These are phyloP conservation scores for Schizotus pectinicornis DNA, from an alignment of 2,888 invertebrate species.

Conservation along the genomic window DNA sequence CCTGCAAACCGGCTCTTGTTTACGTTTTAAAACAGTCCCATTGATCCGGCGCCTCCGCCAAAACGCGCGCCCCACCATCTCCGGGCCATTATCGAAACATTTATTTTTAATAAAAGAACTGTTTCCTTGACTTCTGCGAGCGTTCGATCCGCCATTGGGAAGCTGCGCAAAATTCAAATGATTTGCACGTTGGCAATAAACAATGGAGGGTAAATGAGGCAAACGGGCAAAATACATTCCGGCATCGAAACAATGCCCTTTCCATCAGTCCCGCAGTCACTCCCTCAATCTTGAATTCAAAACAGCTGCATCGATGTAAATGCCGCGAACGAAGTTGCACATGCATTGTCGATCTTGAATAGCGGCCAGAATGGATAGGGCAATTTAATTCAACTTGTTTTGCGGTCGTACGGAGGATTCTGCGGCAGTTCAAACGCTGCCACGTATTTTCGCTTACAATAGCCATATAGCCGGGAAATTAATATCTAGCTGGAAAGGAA, in stretches of 20 bases:
- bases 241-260: constrained; percentile 37
- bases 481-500: no score
- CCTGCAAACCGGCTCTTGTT: neutral
- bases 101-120: neutral
- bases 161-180: constrained; percentile 27
- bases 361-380: constrained; percentile 19
- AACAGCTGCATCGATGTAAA: constrained; percentile 32
- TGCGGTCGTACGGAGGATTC: no score
- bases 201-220: constrained; percentile 36
- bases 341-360: constrained; percentile 24
- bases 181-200: constrained; percentile 33
- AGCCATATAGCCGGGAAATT: no score
- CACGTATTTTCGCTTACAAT: no score
- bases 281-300: constrained; percentile 41
- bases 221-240: constrained; percentile 31
- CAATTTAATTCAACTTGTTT: constrained; percentile 25
- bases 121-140: neutral
- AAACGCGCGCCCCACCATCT: neutral
- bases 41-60: constrained; percentile 13
- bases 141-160: neutral
- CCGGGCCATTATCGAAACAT: constrained; percentile 1
- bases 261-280: constrained; percentile 36
- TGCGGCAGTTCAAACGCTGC: no score
- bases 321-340: constrained; percentile 26
- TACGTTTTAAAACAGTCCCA: neutral